Base-by-base conservation (phyloP, 2,113 vertebrate species). In the Neomonachus schauinslandi region DNA sequence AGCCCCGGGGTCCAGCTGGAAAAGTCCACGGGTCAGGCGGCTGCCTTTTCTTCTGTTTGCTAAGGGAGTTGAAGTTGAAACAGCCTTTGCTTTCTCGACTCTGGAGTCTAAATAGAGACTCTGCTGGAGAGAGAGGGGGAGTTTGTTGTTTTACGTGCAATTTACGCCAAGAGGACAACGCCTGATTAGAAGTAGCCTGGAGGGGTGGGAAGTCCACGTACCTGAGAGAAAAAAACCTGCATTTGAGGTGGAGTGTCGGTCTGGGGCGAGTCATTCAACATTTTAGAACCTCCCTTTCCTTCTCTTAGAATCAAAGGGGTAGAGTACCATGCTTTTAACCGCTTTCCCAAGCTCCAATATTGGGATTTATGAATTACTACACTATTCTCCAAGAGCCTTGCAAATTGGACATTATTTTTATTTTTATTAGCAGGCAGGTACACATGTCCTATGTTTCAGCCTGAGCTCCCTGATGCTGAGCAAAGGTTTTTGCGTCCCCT, bases 41-140 rank as follows among this genome's bases (percentile, higher is more conserved):
- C 86, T 81, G 72, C 82, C 92, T 96, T 94, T 96, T 92, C 76
- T 97, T 92, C 59, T 79, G 39, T 85, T 89, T 88, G 85, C 65
- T 36, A 91, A 96, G 77, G 39, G 77, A 94, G 31, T 28, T 67
- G 84, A 83, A 94, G 91, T 84, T 90, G 84, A 96, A 98, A 92
- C 63, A 88, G 39, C 63, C 69, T 57, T 84, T 74, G 53, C 74
- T 95, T 92, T 95, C 89, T 92, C 92, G 67, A 11, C 53, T 95
- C 94, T 77, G 76, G 33, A 69, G 51, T 69, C 84, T 81, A 88
- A 96, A 92, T n/a, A 81, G 80, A 83, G 83, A 91, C 55, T 90
- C 42, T 87, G 63, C 69, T 74, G n/a, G 85, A 63, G 42, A 87
- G 53, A 69, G 24, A 81, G 18, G 1, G 22, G 61, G 12, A 39